Evolutionary conservation across 2,888 invertebrate species (phyloP), one percentile per base, ranked within the genome.

Genomic region (Neocrepidodera transversa): DNA sequence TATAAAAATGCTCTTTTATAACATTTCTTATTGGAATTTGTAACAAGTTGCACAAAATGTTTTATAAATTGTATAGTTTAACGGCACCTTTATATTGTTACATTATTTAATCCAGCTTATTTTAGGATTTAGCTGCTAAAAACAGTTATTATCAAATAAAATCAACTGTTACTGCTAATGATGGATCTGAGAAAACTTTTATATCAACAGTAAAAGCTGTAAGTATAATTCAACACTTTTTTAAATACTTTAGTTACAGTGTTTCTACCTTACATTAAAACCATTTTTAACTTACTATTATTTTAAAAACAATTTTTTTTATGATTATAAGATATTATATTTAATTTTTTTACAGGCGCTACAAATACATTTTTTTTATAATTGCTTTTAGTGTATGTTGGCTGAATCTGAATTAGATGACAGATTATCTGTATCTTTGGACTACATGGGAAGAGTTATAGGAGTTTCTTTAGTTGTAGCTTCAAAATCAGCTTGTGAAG

Each of bases 131-230:
- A 17, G 88, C 91, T 6, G 80, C 84, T 54, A 78, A 83, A 48
- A 87, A 90, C 81, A 87, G 86, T 30, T 87, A 90, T 70, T 95
- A 95, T 74, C 85, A 90, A 50, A 74, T 95, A 1, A 86, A 86
- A 77, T 85, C 91, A 13, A 79, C 86, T 50, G 87, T 90, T 0
- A 84, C 85, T 16, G 85, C 87, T 67, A 84, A 87, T 43, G 89
- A 90, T 71, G 88, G 87, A 18, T 82, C 80, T 63, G 87, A 87
- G 75, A 82, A 83, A 16, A 85, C 86, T 63, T 92, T 92, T 71
- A 78, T 90, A 8, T 90, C 93, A 7, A 91, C 92, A 60, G 84
- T 90, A 16, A 92, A 90, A 82, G 93, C 94, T 11, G 87, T 88
- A 80, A 83, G 71, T 73, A 43, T 4, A 32, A 26, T 32, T 14